phyloP scores from a whole-genome alignment of 2,888 invertebrate species.

The Leptothorax acervorum region DNA sequence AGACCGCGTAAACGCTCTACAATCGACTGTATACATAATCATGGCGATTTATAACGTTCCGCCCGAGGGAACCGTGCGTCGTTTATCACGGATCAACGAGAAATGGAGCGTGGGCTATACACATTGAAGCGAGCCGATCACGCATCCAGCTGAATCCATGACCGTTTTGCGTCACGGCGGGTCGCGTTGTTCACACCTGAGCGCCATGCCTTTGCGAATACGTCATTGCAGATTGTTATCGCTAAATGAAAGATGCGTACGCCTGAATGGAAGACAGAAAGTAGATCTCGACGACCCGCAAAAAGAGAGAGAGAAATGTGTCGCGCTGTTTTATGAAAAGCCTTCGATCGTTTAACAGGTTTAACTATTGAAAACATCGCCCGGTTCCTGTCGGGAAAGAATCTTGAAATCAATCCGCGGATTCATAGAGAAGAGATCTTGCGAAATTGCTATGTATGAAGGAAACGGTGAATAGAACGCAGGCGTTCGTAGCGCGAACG shows the following conservation, averaged over 20 bases:
- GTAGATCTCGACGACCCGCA: not conserved
- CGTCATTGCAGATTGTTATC: slow-evolving; percentile 10
- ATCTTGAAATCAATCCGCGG: not conserved
- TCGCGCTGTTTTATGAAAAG: not conserved
- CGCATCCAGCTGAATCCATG: slow-evolving; percentile 44
- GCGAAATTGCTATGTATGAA: not conserved
- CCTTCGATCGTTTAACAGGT: not conserved
- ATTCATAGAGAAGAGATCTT: not conserved
- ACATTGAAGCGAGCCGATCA: slow-evolving; percentile 32
- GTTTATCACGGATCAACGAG: slow-evolving; percentile 52
- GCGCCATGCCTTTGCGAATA: not conserved
- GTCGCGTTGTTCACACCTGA: slow-evolving; percentile 36
- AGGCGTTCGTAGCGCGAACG: not conserved
- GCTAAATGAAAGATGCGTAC: slow-evolving; percentile 20
- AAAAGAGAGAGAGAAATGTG: not conserved
- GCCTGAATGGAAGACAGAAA: not conserved
- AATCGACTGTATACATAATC: slow-evolving; percentile 45
- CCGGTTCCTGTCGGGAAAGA: not conserved
- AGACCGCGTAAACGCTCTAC: slow-evolving; percentile 43
- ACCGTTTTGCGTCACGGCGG: slow-evolving; percentile 30
- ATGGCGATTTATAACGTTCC: slow-evolving; percentile 55
- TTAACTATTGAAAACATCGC: not conserved
- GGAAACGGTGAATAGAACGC: not conserved
- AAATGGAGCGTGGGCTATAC: slow-evolving; percentile 41
- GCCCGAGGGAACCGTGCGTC: slow-evolving; percentile 33